Evolutionary conservation across 1,140 invertebrate genomes (phyloP), one percentile per base, ranked within the genome.

Genomic region (Bombus polaris): DNA sequence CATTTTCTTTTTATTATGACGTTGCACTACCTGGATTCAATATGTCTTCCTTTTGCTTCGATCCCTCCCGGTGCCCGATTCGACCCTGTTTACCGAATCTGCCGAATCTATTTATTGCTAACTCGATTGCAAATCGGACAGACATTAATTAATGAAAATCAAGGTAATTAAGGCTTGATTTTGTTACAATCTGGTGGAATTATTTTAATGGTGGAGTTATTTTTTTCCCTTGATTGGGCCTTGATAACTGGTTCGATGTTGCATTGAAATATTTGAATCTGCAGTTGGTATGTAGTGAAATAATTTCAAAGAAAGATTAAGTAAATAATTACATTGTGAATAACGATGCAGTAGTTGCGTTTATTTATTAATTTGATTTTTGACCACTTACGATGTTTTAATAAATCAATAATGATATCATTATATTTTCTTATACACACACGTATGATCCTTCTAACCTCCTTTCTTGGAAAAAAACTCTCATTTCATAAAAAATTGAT

Each of bases 131-230:
- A 2, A 35, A 28, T 80, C 44, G 44, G 32, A 12, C 8, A 1
- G 47, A 47, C 35, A 53, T 39, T 80, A 66, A 71, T 53, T 57
- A 39, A 71, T 80, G 39, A 80, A 70, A 35, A 28, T 35, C 8
- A 44, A 71, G 44, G 53, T 71, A 70, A 80, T 80, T 57, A 47
- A 71, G 25, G 6, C 35, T 68, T 39, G 57, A 71, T 37, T 71
- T 37, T 70, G 78, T 80, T 80, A 15, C 44, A 39, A 2, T 28
- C 42, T 10, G 35, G 25, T 28, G 13, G 15, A 68, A 68, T 70
- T 76, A 59, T 57, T 76, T 76, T 39, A 76, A 75, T 57, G 5
- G 35, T 32, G 25, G 32, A 6, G 15, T 66, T 32, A 18, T 57
- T 3, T 8, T 57, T 44, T 37, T 37, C 2, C 1, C 22, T 57